Percentiles rank a stretch among this genome's conserved stretches.
These are phyloP conservation scores for Donacobius atricapilla DNA, from an alignment of 2,113 vertebrate genomes.

Conservation along the genomic window DNA sequence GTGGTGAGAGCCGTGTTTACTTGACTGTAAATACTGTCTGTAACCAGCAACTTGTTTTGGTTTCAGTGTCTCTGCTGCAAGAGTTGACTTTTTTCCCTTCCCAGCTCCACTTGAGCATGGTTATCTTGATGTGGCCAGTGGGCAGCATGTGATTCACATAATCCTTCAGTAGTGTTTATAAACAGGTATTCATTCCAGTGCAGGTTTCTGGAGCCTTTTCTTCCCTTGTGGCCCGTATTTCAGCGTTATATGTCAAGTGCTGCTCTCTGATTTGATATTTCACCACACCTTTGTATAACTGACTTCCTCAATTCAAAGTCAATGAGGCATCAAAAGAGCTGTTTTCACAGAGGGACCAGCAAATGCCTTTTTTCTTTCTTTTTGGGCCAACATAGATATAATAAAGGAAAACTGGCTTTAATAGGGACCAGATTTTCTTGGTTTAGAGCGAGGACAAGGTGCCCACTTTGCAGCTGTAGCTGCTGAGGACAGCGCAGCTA, in stretches of 20 bases:
- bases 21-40: background rate
- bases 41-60: background rate
- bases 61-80: background rate
- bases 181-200: background rate
- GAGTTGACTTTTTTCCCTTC: background rate
- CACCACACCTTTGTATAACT: background rate
- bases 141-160: background rate
- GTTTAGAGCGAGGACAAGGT: background rate
- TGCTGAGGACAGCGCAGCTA: background rate
- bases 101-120: background rate
- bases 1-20: background rate
- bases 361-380: background rate
- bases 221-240: background rate
- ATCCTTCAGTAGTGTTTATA: background rate
- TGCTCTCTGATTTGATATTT: background rate
- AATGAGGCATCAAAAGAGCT: background rate
- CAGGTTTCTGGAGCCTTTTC: background rate
- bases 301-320: background rate
- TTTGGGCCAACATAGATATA: background rate
- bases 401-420: background rate
- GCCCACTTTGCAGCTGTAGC: background rate
- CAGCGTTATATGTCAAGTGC: background rate
- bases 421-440: background rate
- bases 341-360: background rate
- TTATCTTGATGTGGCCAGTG: background rate